Evolutionary conservation across 2,797 vertebrate genomes (phyloP), one percentile per base, ranked within the genome.

Genomic region (Muscicapa comitata): DNA sequence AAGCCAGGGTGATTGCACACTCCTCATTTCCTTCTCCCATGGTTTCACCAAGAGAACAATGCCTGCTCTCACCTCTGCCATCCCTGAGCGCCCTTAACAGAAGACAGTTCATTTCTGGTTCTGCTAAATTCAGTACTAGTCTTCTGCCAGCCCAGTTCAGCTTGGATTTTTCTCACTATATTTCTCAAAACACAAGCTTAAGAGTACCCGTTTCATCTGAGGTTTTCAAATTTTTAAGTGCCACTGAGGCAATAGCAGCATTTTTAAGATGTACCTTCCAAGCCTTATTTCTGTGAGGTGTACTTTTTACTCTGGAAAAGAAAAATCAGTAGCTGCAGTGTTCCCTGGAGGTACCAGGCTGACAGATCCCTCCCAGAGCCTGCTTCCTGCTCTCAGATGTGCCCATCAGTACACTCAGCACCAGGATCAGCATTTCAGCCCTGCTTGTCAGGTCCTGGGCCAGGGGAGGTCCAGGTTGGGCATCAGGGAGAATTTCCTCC

Each of bases 101-200:
- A 79, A 90, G 62, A 93, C 55, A 96, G 94, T 98, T 97, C 73
- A 94, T 65, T 94, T 67, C 31, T 91, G 85, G 57, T 93, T 87
- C 94, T 74, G 74, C 84, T 88, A 90, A 95, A 75, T 79, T 93
- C 85, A 79, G 86, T 92, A 86, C 95, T 96, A 95, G 96, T 94
- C 93, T 97, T 74, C 73, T 90, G 61, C 92, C 80, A 20, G 48
- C 42, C 88, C 89, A 53, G 84, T 15, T 88, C 23, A 83, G 55
- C 77, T 43, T 70, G 68, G 55, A 67, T 82, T 75, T 87, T 48
- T 48, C 42, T 81, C 55, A 67, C 75, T 88, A 47, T 43, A 35
- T 86, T 93, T 93, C 86, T 77, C 73, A 70, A 93, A 95, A 61
- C 62, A 58, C 48, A 93, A 24, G 23, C 55, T 89, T 68, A 88